A percentile compares a stretch with the other conserved stretches of the same genome.
phyloP scores from a whole-genome alignment of 2,113 vertebrate genomes.

The Cisticola juncidis region DNA sequence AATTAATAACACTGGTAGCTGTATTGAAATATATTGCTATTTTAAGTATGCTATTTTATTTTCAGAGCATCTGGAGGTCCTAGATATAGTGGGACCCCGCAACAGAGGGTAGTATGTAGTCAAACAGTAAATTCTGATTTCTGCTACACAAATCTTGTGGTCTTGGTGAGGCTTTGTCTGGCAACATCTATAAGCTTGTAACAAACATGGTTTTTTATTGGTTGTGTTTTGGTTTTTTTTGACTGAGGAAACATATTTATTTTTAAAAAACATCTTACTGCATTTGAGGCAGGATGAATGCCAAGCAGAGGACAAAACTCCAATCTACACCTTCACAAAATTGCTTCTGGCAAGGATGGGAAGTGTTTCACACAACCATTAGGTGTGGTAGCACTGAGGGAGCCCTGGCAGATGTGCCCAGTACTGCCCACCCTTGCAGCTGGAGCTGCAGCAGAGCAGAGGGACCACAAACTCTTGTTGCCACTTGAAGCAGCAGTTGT shows the following conservation, averaged over 20 bases:
- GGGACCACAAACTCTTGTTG: neutral
- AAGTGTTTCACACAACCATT: neutral
- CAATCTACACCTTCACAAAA: neutral
- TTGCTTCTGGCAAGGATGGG: neutral
- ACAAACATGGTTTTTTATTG: neutral
- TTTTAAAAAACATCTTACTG: neutral
- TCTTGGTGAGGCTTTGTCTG: neutral
- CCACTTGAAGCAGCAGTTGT: neutral
- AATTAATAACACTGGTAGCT: neutral
- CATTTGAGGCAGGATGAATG: neutral
- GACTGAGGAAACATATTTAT: neutral
- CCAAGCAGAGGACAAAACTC: neutral
- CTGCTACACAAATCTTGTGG: neutral
- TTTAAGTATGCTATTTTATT: neutral
- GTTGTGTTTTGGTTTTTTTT: neutral
- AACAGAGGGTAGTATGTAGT: neutral
- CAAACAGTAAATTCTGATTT: neutral
- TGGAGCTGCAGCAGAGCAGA: neutral
- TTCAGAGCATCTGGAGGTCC: neutral
- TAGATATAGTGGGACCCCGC: neutral
- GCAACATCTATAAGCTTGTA: neutral
- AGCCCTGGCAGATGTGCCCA: neutral
- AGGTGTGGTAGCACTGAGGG: neutral
- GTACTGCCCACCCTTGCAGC: neutral
- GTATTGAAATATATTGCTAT: neutral